phyloP scores from a whole-genome alignment of 2,113 vertebrate genomes.

The Anoura caudifer region DNA sequence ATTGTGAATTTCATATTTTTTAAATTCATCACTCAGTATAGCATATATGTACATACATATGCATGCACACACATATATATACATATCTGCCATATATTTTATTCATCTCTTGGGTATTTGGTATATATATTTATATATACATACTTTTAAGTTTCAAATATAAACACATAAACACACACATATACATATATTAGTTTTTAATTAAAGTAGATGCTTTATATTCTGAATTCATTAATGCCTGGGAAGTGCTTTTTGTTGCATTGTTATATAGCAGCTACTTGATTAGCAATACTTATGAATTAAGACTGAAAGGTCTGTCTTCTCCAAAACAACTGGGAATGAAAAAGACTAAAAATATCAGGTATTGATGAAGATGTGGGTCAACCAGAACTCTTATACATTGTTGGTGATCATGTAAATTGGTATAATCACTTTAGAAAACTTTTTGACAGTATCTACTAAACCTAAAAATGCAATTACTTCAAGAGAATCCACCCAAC shows the following conservation, averaged over 20 bases:
- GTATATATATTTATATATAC: not conserved
- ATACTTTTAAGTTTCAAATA: not conserved
- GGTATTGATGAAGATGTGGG: too few relatives aligned
- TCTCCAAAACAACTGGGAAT: too few relatives aligned
- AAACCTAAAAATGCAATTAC: too few relatives aligned
- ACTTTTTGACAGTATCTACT: too few relatives aligned
- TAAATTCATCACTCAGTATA: not conserved
- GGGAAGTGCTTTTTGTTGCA: not conserved
- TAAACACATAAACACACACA: not conserved
- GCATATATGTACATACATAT: not conserved
- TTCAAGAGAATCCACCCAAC: too few relatives aligned
- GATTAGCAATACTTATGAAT: not conserved
- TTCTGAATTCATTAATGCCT: not conserved
- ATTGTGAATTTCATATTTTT: not conserved
- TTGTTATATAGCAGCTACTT: not conserved
- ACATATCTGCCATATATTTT: not conserved
- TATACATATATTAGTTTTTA: not conserved
- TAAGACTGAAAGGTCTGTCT: not conserved
- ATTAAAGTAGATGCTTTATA: not conserved
- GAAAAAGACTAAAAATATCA: too few relatives aligned
- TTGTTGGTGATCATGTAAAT: too few relatives aligned
- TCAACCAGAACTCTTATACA: too few relatives aligned
- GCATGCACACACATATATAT: fast-evolving
- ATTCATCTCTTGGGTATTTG: not conserved
- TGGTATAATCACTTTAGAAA: too few relatives aligned